Percentiles rank a stretch among this genome's conserved stretches.
Conservation (phyloP, 2,113 vertebrate genomes). For the Trochalopteron elliotii region DNA sequence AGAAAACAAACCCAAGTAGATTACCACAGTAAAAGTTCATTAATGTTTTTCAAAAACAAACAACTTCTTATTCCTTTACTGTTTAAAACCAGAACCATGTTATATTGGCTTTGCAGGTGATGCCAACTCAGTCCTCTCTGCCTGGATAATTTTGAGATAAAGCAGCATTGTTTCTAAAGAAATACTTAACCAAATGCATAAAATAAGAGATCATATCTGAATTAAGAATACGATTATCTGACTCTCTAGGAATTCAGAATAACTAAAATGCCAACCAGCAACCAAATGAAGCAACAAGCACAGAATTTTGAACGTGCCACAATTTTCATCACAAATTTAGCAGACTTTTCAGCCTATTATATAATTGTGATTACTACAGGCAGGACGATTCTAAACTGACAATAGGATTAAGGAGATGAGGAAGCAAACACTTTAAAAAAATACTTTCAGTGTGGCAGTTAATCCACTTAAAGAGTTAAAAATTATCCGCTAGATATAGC, state of each 20-base stretch:
- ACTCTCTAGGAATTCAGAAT: not conserved
- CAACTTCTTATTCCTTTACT: not conserved
- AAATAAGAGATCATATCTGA: not conserved
- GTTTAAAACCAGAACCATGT: not conserved
- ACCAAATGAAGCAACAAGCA: not conserved
- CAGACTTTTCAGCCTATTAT: not conserved
- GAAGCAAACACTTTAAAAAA: not conserved
- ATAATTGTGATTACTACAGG: not conserved
- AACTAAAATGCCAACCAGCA: not conserved
- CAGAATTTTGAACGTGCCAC: not conserved
- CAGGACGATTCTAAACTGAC: not conserved
- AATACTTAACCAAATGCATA: not conserved
- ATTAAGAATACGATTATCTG: not conserved
- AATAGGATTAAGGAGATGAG: not conserved
- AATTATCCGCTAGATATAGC: not conserved
- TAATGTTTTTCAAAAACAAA: not conserved
- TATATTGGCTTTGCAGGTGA: not conserved
- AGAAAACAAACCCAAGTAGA: not conserved
- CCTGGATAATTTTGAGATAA: not conserved
- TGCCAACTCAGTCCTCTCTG: not conserved
- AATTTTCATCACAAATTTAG: not conserved
- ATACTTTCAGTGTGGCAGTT: not conserved
- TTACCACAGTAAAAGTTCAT: not conserved
- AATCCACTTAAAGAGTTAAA: conserved; percentile 36
- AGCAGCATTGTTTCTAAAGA: not conserved